Evolutionary conservation across 2,797 vertebrate genomes (phyloP).

Genomic region (Sebastes trivittatus): DNA sequence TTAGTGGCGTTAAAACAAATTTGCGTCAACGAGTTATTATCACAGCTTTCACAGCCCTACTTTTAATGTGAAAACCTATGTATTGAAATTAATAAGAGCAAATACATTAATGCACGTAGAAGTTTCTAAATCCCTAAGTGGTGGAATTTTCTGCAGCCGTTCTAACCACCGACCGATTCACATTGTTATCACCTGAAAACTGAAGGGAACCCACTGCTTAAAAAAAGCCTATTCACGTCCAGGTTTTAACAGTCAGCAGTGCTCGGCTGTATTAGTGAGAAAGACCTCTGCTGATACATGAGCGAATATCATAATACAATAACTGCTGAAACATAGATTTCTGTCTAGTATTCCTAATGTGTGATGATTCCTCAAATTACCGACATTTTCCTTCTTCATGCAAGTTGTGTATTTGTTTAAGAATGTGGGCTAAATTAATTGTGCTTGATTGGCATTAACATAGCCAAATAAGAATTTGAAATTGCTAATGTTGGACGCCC

Average conservation of each 20-base stretch:
- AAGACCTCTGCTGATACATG: not conserved
- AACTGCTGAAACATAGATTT: not conserved
- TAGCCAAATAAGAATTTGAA: constrained; percentile 78
- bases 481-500: constrained; percentile 70
- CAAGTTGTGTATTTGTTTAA: constrained; percentile 61
- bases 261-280: not conserved
- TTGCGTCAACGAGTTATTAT: too few species aligned
- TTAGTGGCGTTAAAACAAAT: too few species aligned
- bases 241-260: not conserved
- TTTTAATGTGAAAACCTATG: not conserved
- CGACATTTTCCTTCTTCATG: not conserved
- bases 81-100: not conserved
- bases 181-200: not conserved
- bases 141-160: not conserved
- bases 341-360: not conserved
- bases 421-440: constrained; percentile 65
- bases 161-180: not conserved
- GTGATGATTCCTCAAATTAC: constrained; percentile 13
- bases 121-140: not conserved
- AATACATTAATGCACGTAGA: not conserved
- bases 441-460: constrained; percentile 79
- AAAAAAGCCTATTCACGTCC: not conserved
- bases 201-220: not conserved
- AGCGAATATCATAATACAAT: constrained; percentile 1
- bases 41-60: too few species aligned